Conservation (phyloP, 2,797 vertebrate genomes). For the Phalanger gymnotis region DNA sequence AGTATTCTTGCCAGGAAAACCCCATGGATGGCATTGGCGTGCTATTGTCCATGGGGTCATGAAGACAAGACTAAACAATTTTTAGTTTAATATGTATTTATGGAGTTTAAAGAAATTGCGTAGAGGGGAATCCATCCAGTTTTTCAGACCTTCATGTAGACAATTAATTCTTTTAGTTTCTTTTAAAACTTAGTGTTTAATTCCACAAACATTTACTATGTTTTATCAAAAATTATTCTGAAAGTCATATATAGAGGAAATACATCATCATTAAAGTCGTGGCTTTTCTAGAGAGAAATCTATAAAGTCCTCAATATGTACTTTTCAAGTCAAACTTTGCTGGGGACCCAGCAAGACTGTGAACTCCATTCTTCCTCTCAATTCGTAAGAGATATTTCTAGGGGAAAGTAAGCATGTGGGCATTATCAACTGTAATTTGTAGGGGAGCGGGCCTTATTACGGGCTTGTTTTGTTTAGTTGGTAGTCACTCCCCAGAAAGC, state of each 20-base stretch:
- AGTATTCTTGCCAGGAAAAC: background rate
- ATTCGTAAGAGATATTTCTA: background rate
- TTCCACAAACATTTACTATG: background rate
- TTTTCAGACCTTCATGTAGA: background rate
- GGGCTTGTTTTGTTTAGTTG: background rate
- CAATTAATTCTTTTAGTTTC: background rate
- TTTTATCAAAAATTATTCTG: slow-evolving; percentile 19
- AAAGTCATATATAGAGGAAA: background rate
- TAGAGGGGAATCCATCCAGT: background rate
- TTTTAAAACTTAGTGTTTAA: background rate
- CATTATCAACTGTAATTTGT: background rate
- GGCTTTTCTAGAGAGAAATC: background rate
- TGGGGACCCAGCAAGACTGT: background rate
- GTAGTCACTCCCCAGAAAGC: background rate
- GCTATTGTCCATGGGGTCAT: background rate
- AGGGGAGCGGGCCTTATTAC: background rate
- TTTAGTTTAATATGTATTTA: background rate
- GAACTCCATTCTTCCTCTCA: background rate
- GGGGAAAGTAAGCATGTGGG: background rate
- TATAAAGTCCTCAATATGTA: slow-evolving; percentile 6
- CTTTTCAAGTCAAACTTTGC: background rate
- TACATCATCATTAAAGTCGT: background rate
- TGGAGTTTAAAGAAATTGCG: background rate
- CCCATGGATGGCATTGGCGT: background rate
- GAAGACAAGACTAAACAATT: background rate